A percentile compares a stretch with the other conserved stretches of the same genome.
phyloP scores from a whole-genome alignment of 1,140 invertebrate species.

The Stegodyphus dumicola region DNA sequence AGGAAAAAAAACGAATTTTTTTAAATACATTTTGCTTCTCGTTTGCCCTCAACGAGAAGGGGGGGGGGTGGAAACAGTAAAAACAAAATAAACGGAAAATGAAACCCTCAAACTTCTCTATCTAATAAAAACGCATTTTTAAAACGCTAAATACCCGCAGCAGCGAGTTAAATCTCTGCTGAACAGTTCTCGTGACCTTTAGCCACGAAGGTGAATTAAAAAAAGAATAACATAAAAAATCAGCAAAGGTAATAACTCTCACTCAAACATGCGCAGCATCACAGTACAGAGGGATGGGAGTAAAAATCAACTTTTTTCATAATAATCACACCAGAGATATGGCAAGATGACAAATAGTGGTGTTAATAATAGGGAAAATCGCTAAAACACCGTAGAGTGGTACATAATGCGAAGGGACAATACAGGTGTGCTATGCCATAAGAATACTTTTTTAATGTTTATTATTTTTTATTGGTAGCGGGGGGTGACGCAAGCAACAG shows the following conservation, averaged over 20 bases:
- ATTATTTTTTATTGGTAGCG: neutral
- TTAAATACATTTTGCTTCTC: too few relatives aligned
- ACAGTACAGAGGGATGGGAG: neutral
- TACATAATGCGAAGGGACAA: neutral
- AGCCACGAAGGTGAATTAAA: neutral
- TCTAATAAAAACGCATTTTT: neutral
- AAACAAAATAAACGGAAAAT: too few relatives aligned
- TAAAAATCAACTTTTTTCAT: neutral
- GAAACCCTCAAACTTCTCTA: neutral
- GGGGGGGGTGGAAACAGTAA: too few relatives aligned
- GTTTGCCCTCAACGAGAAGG: too few relatives aligned
- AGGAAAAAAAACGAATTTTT: too few relatives aligned
- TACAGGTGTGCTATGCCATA: neutral
- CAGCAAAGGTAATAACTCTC: constrained; percentile 5
- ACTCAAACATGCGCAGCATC: neutral
- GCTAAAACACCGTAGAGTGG: neutral
- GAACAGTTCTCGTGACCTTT: neutral
- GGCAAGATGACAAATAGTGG: neutral
- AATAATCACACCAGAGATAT: neutral
- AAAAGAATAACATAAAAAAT: neutral
- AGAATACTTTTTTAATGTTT: too few relatives aligned
- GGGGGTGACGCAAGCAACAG: constrained; percentile 9
- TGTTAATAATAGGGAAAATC: neutral
- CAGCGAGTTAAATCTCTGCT: neutral
- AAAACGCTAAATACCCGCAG: neutral